Evolutionary conservation across 2,113 vertebrate genomes (phyloP).

Genomic region (Callorhinus ursinus): DNA sequence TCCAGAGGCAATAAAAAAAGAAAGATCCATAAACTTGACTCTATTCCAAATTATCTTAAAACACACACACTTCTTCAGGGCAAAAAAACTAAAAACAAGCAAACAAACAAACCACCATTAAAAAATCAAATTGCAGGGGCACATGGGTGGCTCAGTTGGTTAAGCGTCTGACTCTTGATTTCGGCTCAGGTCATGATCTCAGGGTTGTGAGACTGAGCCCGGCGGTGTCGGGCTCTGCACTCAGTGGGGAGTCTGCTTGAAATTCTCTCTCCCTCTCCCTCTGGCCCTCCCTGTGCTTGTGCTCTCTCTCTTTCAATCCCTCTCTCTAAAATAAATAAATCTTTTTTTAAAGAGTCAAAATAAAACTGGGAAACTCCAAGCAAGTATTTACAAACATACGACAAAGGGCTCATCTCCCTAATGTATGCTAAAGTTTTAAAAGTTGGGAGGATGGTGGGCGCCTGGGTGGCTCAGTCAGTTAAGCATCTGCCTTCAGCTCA

Average conservation of each 20-base stretch:
- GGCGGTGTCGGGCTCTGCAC: not conserved
- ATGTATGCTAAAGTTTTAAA: not conserved
- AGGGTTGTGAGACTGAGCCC: not conserved
- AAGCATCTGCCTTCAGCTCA: not conserved
- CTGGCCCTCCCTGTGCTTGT: not conserved
- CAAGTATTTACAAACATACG: not conserved
- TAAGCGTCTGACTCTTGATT: not conserved
- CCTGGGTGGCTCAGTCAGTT: not conserved
- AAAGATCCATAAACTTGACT: not conserved
- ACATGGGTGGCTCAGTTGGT: not conserved
- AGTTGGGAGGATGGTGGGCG: rapidly evolving
- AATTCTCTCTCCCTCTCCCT: not conserved
- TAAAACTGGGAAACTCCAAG: not conserved
- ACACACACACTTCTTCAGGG: not conserved
- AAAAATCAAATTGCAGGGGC: not conserved
- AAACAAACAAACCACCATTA: not conserved
- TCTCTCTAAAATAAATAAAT: not conserved
- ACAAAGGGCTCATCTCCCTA: not conserved
- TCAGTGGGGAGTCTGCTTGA: not conserved
- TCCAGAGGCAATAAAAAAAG: not conserved
- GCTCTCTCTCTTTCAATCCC: not conserved
- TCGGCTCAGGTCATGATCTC: not conserved
- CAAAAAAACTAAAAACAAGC: not conserved
- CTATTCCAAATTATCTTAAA: not conserved
- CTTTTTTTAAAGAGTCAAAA: not conserved